These are phyloP conservation scores for Ochlodes sylvanus DNA, from an alignment of 2,888 invertebrate genomes.

Conservation along the genomic window DNA sequence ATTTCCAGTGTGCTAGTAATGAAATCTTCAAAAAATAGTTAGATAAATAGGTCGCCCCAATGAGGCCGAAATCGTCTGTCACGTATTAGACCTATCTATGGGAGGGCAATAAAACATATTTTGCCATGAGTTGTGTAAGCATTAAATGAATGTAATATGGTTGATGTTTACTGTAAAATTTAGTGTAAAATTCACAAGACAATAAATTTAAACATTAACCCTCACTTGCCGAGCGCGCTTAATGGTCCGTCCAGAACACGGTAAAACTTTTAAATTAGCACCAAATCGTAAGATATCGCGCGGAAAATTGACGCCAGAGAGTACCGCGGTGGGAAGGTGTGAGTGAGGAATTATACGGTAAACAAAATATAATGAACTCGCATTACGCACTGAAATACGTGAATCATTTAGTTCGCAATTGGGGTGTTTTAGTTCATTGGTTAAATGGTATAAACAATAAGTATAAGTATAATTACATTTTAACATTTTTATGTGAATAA, in stretches of 20 bases:
- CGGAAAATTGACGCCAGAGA: constrained; percentile 55
- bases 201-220: constrained; percentile 49
- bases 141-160: background rate
- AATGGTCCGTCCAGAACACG: constrained; percentile 54
- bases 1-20: too few relatives aligned
- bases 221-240: constrained; percentile 45
- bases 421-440: too few relatives aligned
- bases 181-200: constrained; percentile 40
- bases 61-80: too few relatives aligned
- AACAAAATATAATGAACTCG: constrained; percentile 2
- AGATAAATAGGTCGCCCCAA: too few relatives aligned
- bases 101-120: too few relatives aligned
- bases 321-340: constrained; percentile 34
- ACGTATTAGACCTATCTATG: too few relatives aligned
- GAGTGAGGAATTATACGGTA: background rate
- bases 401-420: too few relatives aligned
- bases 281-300: constrained; percentile 52
- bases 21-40: too few relatives aligned
- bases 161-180: constrained; percentile 7
- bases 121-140: background rate
- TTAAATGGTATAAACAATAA: too few relatives aligned
- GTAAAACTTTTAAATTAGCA: constrained; percentile 55
- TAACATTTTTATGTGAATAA: too few relatives aligned
- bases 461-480: too few relatives aligned
- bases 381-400: too few relatives aligned